Evolutionary conservation across 2,113 vertebrate species (phyloP).

Genomic region (Sitta europaea): DNA sequence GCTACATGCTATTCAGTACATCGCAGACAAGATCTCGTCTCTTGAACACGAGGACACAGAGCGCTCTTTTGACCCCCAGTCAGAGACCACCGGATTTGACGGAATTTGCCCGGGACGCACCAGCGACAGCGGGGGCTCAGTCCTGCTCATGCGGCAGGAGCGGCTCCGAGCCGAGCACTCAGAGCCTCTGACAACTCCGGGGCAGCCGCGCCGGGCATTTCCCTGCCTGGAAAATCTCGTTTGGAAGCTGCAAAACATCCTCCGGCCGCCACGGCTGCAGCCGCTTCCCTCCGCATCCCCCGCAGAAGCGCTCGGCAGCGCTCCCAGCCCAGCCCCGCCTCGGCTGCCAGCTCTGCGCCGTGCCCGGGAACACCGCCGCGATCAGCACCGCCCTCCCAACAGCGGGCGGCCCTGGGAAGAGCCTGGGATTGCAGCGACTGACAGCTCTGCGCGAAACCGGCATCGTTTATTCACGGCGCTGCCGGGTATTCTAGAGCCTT

Average conservation of each 20-base stretch:
- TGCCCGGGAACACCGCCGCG: fast-evolving
- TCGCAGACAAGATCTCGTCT: not conserved
- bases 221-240: not conserved
- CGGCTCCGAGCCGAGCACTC: not conserved
- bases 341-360: fast-evolving
- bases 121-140: not conserved
- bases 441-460: not conserved
- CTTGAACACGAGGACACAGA: not conserved
- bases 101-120: not conserved
- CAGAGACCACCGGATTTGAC: not conserved
- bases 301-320: not conserved
- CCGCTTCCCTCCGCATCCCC: not conserved
- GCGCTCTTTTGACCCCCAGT: fast-evolving
- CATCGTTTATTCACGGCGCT: not conserved
- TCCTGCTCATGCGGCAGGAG: not conserved
- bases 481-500: not conserved
- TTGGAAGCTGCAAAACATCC: not conserved
- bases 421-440: not conserved
- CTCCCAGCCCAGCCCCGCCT: not conserved
- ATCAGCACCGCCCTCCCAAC: not conserved
- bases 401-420: fast-evolving
- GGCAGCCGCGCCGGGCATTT: not conserved
- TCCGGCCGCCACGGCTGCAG: not conserved
- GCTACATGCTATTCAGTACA: not conserved
- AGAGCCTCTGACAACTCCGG: not conserved